Evolutionary conservation across 2,888 invertebrate genomes (phyloP), one percentile per base, ranked within the genome.

Genomic region (Chesias legatella): DNA sequence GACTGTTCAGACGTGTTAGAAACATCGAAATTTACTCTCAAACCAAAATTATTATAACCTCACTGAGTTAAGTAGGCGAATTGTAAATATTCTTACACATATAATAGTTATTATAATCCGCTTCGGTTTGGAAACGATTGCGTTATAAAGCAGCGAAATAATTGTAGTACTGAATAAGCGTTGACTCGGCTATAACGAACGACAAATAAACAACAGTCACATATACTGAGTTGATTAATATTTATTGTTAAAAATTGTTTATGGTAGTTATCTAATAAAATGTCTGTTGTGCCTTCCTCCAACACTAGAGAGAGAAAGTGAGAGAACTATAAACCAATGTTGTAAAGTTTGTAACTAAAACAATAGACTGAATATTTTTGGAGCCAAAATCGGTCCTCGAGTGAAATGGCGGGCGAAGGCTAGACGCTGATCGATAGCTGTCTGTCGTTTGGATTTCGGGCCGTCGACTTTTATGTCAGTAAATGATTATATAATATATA

Each of bases 381-480:
- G 43, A 53, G 53, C 53, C 53, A 53, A 48, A 53, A 53, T 53
- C 53, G 53, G 48, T 48, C 53, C 56, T 51, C 43, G 43, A 38
- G 17, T 46, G 32, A 33, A 43, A 41, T 53, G 55, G 55, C 58
- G 59, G 58, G 53, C 42, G 42, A 7, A 29, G 65, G 61, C 59
- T 66, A 62, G 58, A 51, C 54, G 56, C 10, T 33, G 21, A 33
- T n/a, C n/a, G n/a, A n/a, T n/a, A 29, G 9, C 9, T 21, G 21
- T 25, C 20, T 25, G 24, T 9, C 5, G 28, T 20, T 29, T 10
- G 28, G n/a, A 27, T 26, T 34, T 7, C 24, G 13, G 13, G 13
- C 13, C 13, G 5, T 17, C 3, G 13, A 17, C 3, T 17, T 17
- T 17, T 17, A 17, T 17, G 5, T 17, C 13, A 17, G 13, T 17